These are phyloP conservation scores for Coracias cyanogaster DNA, from an alignment of 2,797 vertebrate genomes.

Conservation along the genomic window DNA sequence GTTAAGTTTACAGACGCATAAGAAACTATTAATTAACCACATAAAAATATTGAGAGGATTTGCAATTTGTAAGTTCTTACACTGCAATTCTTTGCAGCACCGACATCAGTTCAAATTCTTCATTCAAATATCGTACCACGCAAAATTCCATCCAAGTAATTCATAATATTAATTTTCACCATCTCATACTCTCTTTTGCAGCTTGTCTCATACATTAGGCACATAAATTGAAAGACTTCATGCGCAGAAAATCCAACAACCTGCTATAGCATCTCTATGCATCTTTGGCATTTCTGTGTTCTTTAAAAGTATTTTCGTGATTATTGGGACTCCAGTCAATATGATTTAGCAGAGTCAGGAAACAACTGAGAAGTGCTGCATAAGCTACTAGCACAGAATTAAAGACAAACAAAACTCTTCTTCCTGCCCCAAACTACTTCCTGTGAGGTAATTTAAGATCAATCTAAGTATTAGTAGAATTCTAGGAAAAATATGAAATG, in stretches of 20 bases:
- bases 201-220: background rate
- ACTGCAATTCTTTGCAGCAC: background rate
- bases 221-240: background rate
- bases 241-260: background rate
- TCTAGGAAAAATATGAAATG: background rate
- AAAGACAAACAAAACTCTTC: accelerated
- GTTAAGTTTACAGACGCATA: background rate
- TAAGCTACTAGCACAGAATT: background rate
- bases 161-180: background rate
- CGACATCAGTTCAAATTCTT: background rate
- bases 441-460: background rate
- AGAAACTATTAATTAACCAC: background rate
- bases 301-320: background rate
- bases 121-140: background rate
- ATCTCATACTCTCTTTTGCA: background rate
- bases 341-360: background rate
- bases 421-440: accelerated
- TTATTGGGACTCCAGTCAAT: background rate
- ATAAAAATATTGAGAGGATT: background rate
- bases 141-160: background rate
- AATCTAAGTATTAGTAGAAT: background rate
- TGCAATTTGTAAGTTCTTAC: background rate
- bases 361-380: background rate
- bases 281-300: background rate
- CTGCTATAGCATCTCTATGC: background rate